Conservation (phyloP, 2,113 vertebrate genomes). For the Eulemur macaco region DNA sequence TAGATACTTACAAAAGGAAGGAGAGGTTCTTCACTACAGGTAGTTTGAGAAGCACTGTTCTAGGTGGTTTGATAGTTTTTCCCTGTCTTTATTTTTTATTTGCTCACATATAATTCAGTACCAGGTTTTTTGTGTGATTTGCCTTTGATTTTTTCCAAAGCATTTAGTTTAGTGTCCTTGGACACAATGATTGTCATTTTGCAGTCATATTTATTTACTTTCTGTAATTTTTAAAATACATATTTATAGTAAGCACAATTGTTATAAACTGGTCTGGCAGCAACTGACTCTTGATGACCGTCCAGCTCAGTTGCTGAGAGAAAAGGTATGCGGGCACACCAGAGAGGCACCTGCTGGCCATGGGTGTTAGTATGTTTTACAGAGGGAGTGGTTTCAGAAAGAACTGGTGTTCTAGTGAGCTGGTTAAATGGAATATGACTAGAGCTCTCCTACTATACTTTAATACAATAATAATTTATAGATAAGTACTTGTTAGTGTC, state of each 20-base stretch:
- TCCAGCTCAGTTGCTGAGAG: not conserved
- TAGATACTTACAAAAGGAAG: not conserved
- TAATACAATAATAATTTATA: not conserved
- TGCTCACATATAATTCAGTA: not conserved
- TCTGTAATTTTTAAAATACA: not conserved
- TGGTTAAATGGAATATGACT: not conserved
- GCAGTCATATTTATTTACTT: not conserved
- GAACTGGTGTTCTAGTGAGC: not conserved
- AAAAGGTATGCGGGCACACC: not conserved
- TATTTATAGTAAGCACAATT: not conserved
- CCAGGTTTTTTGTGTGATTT: not conserved
- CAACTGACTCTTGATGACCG: not conserved
- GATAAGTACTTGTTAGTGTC: not conserved
- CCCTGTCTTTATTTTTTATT: not conserved
- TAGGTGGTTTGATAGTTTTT: not conserved
- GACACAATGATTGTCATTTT: not conserved
- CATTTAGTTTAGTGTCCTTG: not conserved
- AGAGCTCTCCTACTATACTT: not conserved
- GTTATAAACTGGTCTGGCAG: not conserved
- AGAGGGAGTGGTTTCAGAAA: slow-evolving; percentile 7
- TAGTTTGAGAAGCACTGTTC: not conserved
- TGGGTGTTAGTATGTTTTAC: not conserved
- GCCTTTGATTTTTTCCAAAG: not conserved
- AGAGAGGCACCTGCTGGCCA: not conserved
- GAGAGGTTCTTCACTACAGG: not conserved